Evolutionary conservation across 2,113 vertebrate genomes (phyloP).

Genomic region (Phrynosoma blainvillii): DNA sequence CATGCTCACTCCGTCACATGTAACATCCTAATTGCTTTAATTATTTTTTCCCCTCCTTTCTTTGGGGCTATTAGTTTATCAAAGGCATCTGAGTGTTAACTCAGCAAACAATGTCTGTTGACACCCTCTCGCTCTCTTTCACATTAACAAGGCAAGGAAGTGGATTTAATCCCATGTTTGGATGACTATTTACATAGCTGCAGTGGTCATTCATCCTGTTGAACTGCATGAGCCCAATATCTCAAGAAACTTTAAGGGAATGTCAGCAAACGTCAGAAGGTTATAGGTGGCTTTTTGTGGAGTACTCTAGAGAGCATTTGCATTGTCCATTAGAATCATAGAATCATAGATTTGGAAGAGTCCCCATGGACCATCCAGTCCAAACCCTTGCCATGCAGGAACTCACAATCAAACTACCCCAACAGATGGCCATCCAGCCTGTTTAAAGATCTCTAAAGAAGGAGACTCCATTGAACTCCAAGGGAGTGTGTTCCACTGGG

Average conservation of each 20-base stretch:
- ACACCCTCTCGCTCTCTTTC: slow-evolving; percentile 5
- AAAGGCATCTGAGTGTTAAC: neutral
- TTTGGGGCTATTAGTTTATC: neutral
- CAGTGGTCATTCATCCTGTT: too few species aligned
- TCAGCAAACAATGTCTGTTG: neutral
- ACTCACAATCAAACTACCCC: too few species aligned
- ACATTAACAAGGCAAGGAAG: neutral
- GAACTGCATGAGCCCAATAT: too few species aligned
- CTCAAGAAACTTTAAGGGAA: neutral
- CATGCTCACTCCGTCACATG: neutral
- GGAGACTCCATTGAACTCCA: too few species aligned
- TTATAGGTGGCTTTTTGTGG: too few species aligned
- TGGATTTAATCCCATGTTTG: neutral
- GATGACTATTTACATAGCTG: neutral
- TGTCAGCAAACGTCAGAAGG: neutral
- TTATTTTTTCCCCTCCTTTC: neutral
- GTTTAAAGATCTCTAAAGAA: too few species aligned
- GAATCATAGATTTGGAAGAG: too few species aligned
- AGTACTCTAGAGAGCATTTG: fast-evolving
- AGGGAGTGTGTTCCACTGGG: too few species aligned
- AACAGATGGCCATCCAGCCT: too few species aligned
- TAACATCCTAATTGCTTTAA: slow-evolving; percentile 12
- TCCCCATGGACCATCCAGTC: too few species aligned
- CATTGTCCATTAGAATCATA: neutral
- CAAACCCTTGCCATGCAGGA: too few species aligned